These are phyloP conservation scores for Channa argus DNA, from an alignment of 2,113 vertebrate species.

Conservation along the genomic window DNA sequence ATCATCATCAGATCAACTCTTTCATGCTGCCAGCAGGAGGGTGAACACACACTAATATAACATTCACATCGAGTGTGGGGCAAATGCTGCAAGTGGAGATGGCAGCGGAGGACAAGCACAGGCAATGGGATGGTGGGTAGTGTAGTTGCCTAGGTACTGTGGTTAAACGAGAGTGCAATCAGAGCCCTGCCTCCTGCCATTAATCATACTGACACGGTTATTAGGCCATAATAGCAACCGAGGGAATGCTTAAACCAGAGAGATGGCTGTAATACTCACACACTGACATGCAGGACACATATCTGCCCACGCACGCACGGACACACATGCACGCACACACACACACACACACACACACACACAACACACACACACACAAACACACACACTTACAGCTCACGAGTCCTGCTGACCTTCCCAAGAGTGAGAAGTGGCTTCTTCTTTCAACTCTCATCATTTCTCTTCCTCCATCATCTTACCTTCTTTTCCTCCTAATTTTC, in stretches of 20 bases:
- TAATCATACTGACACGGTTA: slow-evolving; percentile 77
- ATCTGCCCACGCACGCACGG: slow-evolving; percentile 17
- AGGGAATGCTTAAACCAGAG: slow-evolving; percentile 64
- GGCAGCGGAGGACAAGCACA: neutral
- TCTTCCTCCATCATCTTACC: slow-evolving; percentile 1
- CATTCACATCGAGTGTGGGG: slow-evolving; percentile 14
- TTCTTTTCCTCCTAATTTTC: neutral
- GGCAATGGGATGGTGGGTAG: slow-evolving; percentile 45
- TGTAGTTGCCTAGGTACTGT: slow-evolving; percentile 49
- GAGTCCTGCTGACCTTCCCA: slow-evolving; percentile 47
- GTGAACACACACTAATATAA: slow-evolving; percentile 17
- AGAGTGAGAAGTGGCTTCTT: slow-evolving; percentile 36
- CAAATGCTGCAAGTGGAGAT: neutral
- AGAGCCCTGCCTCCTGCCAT: slow-evolving; percentile 55
- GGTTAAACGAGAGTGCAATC: slow-evolving; percentile 56
- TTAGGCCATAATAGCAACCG: slow-evolving; percentile 72
- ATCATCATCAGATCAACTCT: slow-evolving; percentile 17
- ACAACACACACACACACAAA: slow-evolving; percentile 15
- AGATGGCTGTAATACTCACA: slow-evolving; percentile 59
- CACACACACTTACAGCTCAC: slow-evolving; percentile 22
- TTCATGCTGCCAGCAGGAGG: slow-evolving; percentile 24
- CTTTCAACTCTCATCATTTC: neutral
- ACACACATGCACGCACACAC: slow-evolving; percentile 3
- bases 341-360: slow-evolving; percentile 25
- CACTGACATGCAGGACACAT: slow-evolving; percentile 49